phyloP scores from a whole-genome alignment of 1,140 invertebrate species.

The Drosophila orena region DNA sequence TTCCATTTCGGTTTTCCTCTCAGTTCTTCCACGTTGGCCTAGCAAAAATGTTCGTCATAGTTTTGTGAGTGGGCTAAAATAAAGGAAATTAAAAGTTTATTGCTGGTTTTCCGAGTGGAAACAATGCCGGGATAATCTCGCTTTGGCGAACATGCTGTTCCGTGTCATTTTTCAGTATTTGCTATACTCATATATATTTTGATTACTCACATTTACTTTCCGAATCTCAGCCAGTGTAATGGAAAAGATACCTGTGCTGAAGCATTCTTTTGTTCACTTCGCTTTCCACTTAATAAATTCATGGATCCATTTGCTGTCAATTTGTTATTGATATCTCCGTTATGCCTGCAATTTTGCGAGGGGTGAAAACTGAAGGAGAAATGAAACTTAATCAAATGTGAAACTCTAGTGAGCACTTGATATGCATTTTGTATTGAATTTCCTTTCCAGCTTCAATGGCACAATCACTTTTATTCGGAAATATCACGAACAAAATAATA shows the following conservation, averaged over 20 bases:
- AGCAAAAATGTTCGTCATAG: slow-evolving; percentile 44
- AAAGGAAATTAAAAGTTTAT: slow-evolving; percentile 23
- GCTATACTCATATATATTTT: background rate
- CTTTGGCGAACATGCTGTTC: background rate
- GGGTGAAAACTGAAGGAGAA: slow-evolving; percentile 5
- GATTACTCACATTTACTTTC: background rate
- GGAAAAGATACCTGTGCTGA: slow-evolving; percentile 3
- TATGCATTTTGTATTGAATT: slow-evolving; percentile 29
- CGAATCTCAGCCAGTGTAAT: background rate
- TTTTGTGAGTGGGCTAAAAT: slow-evolving; percentile 34
- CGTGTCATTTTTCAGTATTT: background rate
- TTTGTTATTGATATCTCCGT: slow-evolving; percentile 36
- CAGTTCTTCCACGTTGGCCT: slow-evolving; percentile 18
- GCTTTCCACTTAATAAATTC: slow-evolving; percentile 35
- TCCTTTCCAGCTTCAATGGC: slow-evolving; percentile 10
- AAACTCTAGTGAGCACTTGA: slow-evolving; percentile 43
- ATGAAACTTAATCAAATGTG: slow-evolving; percentile 46
- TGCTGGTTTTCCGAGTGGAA: background rate
- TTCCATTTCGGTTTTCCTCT: slow-evolving; percentile 63
- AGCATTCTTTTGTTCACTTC: slow-evolving; percentile 17
- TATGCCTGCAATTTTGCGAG: background rate
- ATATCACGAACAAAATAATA: background rate
- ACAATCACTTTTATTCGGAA: slow-evolving; percentile 12
- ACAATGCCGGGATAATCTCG: slow-evolving; percentile 24
- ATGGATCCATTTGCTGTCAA: slow-evolving; percentile 25